Conservation (phyloP, 1,140 invertebrate genomes). For the Brachionus sp. region DNA sequence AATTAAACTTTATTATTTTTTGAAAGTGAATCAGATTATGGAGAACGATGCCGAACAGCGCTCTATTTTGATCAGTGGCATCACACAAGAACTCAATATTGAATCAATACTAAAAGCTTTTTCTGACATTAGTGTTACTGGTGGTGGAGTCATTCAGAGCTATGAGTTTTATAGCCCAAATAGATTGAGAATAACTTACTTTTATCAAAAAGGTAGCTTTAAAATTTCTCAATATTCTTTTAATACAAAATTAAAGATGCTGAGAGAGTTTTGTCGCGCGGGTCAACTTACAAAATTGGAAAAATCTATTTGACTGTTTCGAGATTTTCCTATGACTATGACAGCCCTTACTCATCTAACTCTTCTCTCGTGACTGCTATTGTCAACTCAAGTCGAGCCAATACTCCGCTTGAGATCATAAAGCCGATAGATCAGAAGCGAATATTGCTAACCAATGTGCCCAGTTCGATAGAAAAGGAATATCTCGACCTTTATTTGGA, state of each 20-base stretch:
- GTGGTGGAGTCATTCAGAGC: conserved; percentile 11
- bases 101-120: neutral
- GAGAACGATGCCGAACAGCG: neutral
- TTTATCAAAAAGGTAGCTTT: conserved; percentile 4
- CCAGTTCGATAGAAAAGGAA: neutral
- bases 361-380: conserved; percentile 7
- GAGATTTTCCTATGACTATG: neutral
- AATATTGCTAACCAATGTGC: conserved; percentile 14
- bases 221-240: neutral
- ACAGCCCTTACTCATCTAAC: neutral
- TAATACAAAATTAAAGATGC: neutral
- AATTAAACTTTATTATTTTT: neutral
- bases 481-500: conserved; percentile 38
- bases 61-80: neutral
- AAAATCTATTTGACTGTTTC: conserved; percentile 14
- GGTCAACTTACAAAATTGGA: conserved; percentile 4
- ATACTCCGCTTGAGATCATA: neutral
- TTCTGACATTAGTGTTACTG: conserved; percentile 7
- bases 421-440: conserved; percentile 4
- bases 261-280: neutral
- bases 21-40: conserved; percentile 12
- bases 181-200: conserved; percentile 16
- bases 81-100: neutral
- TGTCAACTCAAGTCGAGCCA: neutral
- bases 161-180: neutral